Conservation (phyloP, 2,797 vertebrate species). For the Novumbra hubbsi region DNA sequence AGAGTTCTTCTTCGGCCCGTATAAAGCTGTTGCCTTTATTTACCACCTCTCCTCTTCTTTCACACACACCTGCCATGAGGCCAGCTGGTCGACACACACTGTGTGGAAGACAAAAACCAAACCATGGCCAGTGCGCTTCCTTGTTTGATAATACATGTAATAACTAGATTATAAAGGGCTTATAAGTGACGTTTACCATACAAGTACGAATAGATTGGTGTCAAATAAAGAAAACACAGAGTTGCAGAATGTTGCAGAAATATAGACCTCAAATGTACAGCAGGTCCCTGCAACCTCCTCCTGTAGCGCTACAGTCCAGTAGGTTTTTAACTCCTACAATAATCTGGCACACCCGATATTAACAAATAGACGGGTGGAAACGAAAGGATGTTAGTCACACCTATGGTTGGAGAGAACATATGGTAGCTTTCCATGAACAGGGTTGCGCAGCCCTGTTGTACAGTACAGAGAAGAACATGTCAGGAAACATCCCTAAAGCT, state of each 20-base stretch:
- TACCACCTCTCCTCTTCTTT: neutral
- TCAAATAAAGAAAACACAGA: conserved; percentile 22
- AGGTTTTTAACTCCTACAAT: too few species aligned
- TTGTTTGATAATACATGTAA: neutral
- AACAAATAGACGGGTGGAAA: too few species aligned
- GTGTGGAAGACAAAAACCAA: neutral
- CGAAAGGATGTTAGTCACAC: too few species aligned
- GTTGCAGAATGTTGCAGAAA: too few species aligned
- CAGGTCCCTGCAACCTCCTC: too few species aligned
- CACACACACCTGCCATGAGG: neutral
- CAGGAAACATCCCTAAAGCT: neutral
- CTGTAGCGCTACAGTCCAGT: too few species aligned
- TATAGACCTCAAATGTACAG: too few species aligned
- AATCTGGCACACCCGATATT: too few species aligned
- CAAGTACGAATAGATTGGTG: neutral
- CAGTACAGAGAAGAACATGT: neutral
- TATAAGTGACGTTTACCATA: neutral
- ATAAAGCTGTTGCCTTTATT: neutral
- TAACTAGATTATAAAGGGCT: neutral
- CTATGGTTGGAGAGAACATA: too few species aligned
- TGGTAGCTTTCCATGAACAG: too few species aligned
- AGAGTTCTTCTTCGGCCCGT: neutral
- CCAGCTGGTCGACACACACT: neutral
- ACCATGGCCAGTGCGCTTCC: neutral
- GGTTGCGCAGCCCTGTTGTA: neutral